Percentiles rank a stretch among this genome's conserved stretches.
Conservation (phyloP, 2,888 invertebrate genomes). For the Machimus atricapillus region DNA sequence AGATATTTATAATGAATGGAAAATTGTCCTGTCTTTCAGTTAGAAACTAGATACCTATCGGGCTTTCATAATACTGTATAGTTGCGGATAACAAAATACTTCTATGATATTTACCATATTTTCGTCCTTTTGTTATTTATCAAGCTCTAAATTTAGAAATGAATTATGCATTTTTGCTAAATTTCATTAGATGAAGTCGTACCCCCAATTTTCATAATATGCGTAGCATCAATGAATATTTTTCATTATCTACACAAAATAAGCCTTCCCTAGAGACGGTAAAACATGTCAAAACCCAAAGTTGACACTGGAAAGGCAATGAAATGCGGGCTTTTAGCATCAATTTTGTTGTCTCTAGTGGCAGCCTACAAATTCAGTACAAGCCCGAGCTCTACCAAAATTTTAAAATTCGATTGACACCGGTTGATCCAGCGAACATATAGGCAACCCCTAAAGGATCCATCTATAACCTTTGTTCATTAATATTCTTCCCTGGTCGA, state of each 20-base stretch:
- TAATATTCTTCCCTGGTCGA: not conserved
- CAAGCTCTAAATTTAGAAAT: not conserved
- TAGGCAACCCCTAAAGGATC: not conserved
- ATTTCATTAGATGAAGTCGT: not conserved
- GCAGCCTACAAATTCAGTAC: not conserved
- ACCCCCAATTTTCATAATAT: not conserved
- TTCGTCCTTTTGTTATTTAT: not conserved
- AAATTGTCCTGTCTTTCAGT: too few relatives aligned
- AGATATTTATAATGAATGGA: too few relatives aligned
- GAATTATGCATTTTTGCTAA: not conserved
- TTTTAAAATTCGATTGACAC: not conserved
- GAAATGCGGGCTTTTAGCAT: not conserved
- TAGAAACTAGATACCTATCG: too few relatives aligned
- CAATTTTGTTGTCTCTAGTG: not conserved
- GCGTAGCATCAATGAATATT: not conserved
- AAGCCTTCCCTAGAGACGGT: not conserved
- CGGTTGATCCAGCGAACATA: not conserved
- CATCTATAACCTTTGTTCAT: not conserved
- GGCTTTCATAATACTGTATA: too few relatives aligned
- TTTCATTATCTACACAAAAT: not conserved
- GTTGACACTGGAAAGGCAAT: not conserved
- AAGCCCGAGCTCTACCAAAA: not conserved
- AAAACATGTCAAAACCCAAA: not conserved
- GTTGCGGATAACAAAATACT: too few relatives aligned
- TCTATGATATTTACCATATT: not conserved